Evolutionary conservation across 2,113 vertebrate genomes (phyloP).

Genomic region (Nycticorax nycticorax): DNA sequence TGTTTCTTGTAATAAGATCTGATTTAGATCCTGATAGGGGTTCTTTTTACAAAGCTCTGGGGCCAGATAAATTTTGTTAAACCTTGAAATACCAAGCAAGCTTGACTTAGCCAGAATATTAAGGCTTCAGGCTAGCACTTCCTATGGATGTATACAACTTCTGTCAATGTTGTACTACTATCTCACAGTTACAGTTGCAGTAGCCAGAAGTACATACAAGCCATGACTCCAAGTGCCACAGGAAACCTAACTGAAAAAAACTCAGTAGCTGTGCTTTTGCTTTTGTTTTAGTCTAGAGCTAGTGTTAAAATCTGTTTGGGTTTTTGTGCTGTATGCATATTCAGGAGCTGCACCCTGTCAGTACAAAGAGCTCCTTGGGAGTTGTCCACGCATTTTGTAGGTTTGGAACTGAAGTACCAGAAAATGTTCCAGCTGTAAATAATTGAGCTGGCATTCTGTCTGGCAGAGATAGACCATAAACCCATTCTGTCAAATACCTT

Average conservation of each 20-base stretch:
- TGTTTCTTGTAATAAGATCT: neutral
- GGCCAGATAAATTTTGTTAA: neutral
- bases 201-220: accelerated
- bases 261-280: neutral
- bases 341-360: neutral
- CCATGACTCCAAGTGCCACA: neutral
- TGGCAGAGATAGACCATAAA: neutral
- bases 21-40: accelerated
- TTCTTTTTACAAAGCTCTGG: neutral
- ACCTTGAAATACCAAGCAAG: neutral
- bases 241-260: neutral
- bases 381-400: neutral
- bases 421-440: neutral
- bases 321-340: neutral
- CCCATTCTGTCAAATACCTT: neutral
- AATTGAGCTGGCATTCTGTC: neutral
- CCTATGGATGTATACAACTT: neutral
- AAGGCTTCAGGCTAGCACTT: neutral
- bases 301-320: neutral
- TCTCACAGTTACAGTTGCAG: neutral
- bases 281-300: neutral
- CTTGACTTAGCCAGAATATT: neutral
- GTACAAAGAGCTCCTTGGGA: neutral
- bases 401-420: neutral
- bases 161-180: neutral